Percentiles rank a stretch among this genome's conserved stretches.
Evolutionary conservation across 2,888 invertebrate genomes (phyloP).

Genomic region (Pyrgus malvae): DNA sequence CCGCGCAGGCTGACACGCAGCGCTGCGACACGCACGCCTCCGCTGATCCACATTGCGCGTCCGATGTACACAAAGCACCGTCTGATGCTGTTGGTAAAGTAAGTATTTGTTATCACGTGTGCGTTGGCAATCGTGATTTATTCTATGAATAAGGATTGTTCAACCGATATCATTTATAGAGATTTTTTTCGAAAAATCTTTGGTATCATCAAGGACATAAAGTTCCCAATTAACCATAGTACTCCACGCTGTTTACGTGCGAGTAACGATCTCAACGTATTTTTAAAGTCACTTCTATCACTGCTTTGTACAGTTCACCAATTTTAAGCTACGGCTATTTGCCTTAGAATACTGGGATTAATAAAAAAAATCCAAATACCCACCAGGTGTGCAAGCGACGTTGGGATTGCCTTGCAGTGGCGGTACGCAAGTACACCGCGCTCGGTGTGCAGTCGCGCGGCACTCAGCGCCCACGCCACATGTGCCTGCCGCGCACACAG

Average conservation of each 20-base stretch:
- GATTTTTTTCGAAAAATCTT: too few relatives aligned
- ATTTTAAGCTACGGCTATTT: too few relatives aligned
- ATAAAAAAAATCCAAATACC: constrained; percentile 6
- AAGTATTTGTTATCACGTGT: neutral
- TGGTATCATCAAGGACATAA: too few relatives aligned
- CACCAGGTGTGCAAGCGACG: constrained; percentile 85
- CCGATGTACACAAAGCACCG: constrained; percentile 85
- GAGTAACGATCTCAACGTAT: too few relatives aligned
- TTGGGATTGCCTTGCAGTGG: constrained; percentile 91
- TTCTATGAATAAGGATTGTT: too few relatives aligned
- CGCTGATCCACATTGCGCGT: constrained; percentile 88
- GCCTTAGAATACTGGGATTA: too few relatives aligned
- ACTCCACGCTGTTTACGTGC: too few relatives aligned
- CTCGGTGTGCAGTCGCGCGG: constrained; percentile 87
- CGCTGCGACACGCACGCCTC: constrained; percentile 90
- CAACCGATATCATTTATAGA: too few relatives aligned
- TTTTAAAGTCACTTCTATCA: too few relatives aligned
- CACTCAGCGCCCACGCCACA: constrained; percentile 92
- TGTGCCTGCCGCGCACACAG: constrained; percentile 86
- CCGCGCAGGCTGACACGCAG: constrained; percentile 92
- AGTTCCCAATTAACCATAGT: too few relatives aligned
- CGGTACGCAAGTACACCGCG: constrained; percentile 88
- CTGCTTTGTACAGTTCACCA: too few relatives aligned
- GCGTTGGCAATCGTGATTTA: too few relatives aligned
- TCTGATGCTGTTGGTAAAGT: constrained; percentile 53